Evolutionary conservation across 2,797 vertebrate species (phyloP).

Genomic region (Sebastes paucispinis): DNA sequence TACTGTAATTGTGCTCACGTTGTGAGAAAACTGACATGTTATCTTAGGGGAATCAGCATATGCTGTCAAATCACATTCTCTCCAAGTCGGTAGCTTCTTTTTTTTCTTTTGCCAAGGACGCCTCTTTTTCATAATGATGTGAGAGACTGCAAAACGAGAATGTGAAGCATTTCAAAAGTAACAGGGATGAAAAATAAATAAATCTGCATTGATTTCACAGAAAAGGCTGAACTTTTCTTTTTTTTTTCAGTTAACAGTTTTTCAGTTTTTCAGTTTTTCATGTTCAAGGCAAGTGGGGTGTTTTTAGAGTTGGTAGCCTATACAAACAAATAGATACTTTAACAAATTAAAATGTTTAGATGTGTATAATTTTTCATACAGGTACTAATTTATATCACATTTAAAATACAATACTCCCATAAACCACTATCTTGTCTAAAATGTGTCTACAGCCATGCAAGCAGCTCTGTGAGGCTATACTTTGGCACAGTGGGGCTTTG

Average conservation of each 20-base stretch:
- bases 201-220: neutral
- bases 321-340: neutral
- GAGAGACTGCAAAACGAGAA: neutral
- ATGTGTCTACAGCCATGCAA: neutral
- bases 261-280: no score
- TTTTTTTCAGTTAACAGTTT: neutral
- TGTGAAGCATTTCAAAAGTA: conserved; percentile 2
- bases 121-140: conserved; percentile 14
- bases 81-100: neutral
- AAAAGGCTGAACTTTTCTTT: neutral
- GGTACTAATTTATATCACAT: neutral
- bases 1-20: neutral
- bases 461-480: neutral
- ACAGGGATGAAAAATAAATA: neutral
- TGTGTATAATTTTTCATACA: neutral
- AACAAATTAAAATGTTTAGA: neutral
- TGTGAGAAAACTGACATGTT: conserved; percentile 15
- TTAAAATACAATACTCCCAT: neutral
- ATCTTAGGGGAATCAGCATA: conserved; percentile 37
- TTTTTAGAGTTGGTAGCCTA: neutral
- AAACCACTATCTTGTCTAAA: neutral
- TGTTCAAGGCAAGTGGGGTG: neutral
- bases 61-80: conserved; percentile 40
- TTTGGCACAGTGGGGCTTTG: neutral
- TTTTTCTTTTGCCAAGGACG: neutral